A percentile compares a stretch with the other conserved stretches of the same genome.
These are phyloP conservation scores for Lonchura striata DNA, from an alignment of 2,113 vertebrate genomes.

Conservation along the genomic window DNA sequence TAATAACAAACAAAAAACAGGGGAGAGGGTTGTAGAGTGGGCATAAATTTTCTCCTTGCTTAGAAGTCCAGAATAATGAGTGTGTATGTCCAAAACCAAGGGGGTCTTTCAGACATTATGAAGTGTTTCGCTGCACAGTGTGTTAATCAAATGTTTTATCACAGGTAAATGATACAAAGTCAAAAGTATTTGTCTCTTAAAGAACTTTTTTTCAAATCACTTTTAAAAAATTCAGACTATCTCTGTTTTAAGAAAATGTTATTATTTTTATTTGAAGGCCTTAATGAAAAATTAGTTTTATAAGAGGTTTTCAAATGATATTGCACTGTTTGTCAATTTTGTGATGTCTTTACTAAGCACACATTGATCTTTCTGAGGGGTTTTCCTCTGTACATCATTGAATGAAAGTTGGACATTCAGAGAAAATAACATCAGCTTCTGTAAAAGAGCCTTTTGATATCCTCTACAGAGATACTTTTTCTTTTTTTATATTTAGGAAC, in stretches of 20 bases:
- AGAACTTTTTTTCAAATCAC: neutral
- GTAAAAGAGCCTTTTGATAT: neutral
- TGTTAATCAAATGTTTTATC: neutral
- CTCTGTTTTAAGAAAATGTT: neutral
- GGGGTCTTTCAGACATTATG: neutral
- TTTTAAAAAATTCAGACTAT: neutral
- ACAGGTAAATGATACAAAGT: neutral
- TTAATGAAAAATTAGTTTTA: neutral
- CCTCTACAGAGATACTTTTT: neutral
- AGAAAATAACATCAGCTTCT: neutral
- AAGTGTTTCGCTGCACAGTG: neutral
- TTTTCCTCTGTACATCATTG: neutral
- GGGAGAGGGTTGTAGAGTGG: accelerated
- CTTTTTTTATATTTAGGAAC: neutral
- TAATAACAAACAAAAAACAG: neutral
- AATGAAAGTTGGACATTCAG: neutral
- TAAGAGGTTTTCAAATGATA: neutral
- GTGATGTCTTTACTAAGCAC: neutral
- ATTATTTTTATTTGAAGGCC: neutral
- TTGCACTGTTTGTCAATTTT: neutral
- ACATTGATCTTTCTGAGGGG: neutral
- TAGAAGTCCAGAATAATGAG: neutral
- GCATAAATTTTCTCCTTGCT: neutral
- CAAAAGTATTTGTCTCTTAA: neutral
- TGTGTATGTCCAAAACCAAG: neutral